A percentile compares a stretch with the other conserved stretches of the same genome.
phyloP scores from a whole-genome alignment of 2,888 invertebrate species.

The Conchocele bisecta region DNA sequence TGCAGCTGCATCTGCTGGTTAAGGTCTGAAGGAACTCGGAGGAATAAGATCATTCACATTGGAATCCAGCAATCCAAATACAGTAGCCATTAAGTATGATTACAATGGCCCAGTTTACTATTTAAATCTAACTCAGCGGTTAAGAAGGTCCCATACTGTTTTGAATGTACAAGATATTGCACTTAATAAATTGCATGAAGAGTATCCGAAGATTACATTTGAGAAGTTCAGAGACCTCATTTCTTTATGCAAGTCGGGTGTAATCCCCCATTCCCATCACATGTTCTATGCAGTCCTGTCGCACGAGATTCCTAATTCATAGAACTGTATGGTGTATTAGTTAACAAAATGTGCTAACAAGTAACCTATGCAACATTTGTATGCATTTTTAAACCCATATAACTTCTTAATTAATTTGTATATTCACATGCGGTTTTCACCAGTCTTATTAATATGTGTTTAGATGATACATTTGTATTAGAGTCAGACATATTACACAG shows the following conservation, averaged over 20 bases:
- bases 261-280: slow-evolving; percentile 24
- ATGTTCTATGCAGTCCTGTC: slow-evolving; percentile 20
- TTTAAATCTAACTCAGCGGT: slow-evolving; percentile 7
- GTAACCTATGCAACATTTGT: too few species aligned
- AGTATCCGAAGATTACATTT: slow-evolving; percentile 4
- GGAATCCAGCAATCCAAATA: slow-evolving; percentile 5
- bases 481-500: too few species aligned
- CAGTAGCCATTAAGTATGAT: slow-evolving; percentile 8
- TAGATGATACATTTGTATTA: too few species aligned
- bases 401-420: too few species aligned
- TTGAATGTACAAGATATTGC: slow-evolving; percentile 13
- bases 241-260: slow-evolving; percentile 12
- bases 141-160: slow-evolving; percentile 1
- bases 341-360: too few species aligned
- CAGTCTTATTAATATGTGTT: too few species aligned
- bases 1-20: too few species aligned
- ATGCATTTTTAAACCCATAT: too few species aligned
- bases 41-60: slow-evolving; percentile 20
- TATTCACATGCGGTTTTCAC: too few species aligned
- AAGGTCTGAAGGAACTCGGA: too few species aligned
- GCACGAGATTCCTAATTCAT: too few species aligned
- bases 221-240: slow-evolving; percentile 35
- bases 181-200: slow-evolving; percentile 1
- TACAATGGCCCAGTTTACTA: slow-evolving; percentile 13
- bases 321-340: too few species aligned